Evolutionary conservation across 2,888 invertebrate genomes (phyloP).

Genomic region (Margaritifera margaritifera): DNA sequence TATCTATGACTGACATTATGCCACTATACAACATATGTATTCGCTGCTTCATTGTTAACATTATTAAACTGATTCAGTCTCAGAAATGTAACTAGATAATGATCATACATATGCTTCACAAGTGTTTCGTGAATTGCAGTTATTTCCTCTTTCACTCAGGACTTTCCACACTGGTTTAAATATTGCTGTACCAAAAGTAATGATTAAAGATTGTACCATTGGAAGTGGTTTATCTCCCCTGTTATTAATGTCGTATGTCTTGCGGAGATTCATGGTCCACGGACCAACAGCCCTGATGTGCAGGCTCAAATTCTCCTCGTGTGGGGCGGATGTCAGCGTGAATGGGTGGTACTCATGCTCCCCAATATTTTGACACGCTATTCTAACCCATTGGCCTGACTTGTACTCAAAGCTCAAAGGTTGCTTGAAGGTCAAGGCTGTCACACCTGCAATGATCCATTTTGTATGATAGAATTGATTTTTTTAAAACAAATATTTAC

Average conservation of each 20-base stretch:
- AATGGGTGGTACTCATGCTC: conserved; percentile 79
- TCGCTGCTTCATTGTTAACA: too few relatives aligned
- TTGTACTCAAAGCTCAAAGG: conserved; percentile 78
- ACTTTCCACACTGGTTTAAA: background rate
- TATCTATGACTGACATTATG: too few relatives aligned
- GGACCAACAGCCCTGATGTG: conserved; percentile 79
- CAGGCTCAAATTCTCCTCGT: conserved; percentile 76
- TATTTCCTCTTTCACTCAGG: too few relatives aligned
- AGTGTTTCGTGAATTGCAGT: too few relatives aligned
- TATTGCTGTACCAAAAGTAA: background rate
- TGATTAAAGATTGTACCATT: conserved; percentile 22
- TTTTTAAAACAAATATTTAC: too few relatives aligned
- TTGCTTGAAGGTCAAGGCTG: conserved; percentile 76
- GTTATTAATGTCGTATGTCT: conserved; percentile 63
- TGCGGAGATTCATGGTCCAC: conserved; percentile 77
- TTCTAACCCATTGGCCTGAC: conserved; percentile 80
- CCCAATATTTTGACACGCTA: conserved; percentile 77
- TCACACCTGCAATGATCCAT: conserved; percentile 75
- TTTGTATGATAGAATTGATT: background rate
- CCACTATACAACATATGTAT: too few relatives aligned
- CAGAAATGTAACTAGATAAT: too few relatives aligned
- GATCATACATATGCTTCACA: too few relatives aligned
- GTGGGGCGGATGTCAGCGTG: conserved; percentile 79
- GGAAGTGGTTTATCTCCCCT: conserved; percentile 35
- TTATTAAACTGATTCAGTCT: too few relatives aligned